These are phyloP conservation scores for Lasiommata megera DNA, from an alignment of 2,888 invertebrate genomes.

Conservation along the genomic window DNA sequence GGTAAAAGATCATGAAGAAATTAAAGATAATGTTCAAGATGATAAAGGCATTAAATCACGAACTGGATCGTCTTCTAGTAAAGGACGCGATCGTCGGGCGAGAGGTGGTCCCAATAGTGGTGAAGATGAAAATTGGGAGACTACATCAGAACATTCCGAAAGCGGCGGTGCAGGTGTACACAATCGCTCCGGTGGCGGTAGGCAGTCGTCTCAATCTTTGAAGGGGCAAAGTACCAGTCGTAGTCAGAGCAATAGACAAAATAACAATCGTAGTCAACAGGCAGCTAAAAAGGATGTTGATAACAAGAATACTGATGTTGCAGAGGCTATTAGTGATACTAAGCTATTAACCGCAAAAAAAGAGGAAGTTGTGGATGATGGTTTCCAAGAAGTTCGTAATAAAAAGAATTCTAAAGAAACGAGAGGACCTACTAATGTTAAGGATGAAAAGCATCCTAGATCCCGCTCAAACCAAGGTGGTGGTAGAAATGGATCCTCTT, in stretches of 20 bases:
- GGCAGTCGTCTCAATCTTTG: conserved; percentile 51
- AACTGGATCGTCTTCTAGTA: conserved; percentile 83
- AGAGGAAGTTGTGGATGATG: conserved; percentile 83
- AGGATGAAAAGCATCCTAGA: conserved; percentile 71
- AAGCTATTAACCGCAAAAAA: conserved; percentile 61
- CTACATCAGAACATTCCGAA: conserved; percentile 92
- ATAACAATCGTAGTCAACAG: conserved; percentile 54
- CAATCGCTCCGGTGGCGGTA: conserved; percentile 56
- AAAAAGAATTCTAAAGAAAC: conserved; percentile 87
- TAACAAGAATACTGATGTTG: conserved; percentile 59
- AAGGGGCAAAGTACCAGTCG: conserved; percentile 56
- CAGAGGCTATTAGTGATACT: conserved; percentile 69
- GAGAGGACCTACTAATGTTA: conserved; percentile 49
- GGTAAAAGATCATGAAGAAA: conserved; percentile 64
- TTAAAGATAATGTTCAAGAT: conserved; percentile 64
- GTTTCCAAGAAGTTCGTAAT: conserved; percentile 92
- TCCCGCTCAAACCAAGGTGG: conserved; percentile 73
- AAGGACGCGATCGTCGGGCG: conserved; percentile 70
- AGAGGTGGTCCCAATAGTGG: conserved; percentile 65
- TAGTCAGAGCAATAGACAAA: conserved; percentile 63
- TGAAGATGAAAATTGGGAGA: conserved; percentile 88
- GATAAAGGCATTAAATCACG: conserved; percentile 84
- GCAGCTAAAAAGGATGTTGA: conserved; percentile 61
- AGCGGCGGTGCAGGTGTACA: conserved; percentile 56
- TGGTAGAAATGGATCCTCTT: conserved; percentile 67